These are phyloP conservation scores for Girardinichthys multiradiatus DNA, from an alignment of 2,113 vertebrate genomes.

Conservation along the genomic window DNA sequence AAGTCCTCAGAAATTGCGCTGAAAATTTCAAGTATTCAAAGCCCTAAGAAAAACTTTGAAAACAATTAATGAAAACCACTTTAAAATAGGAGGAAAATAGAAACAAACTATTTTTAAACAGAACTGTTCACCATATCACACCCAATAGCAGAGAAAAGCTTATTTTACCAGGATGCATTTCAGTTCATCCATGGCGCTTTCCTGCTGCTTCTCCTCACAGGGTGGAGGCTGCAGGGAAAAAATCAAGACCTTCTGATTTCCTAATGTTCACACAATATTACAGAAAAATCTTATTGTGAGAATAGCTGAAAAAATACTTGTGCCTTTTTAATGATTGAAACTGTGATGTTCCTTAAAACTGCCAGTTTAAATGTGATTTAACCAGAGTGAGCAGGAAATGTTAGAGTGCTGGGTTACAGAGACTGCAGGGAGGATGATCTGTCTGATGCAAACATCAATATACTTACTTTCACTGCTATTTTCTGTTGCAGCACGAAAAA, in stretches of 20 bases:
- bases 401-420: background rate
- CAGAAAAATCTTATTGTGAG: background rate
- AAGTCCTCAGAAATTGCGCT: background rate
- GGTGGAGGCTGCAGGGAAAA: constrained; percentile 45
- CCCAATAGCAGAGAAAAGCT: background rate
- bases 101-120: background rate
- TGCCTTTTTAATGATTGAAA: background rate
- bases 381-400: background rate
- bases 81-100: too few species aligned
- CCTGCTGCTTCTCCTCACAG: constrained; percentile 78
- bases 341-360: background rate
- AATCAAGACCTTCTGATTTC: background rate
- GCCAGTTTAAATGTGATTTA: background rate
- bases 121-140: background rate
- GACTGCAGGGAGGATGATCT: background rate
- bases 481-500: constrained; percentile 60
- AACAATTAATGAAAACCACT: background rate
- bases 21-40: background rate
- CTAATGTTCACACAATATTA: background rate
- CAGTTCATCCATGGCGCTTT: constrained; percentile 86
- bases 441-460: constrained; percentile 32
- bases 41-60: background rate
- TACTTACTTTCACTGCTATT: constrained; percentile 77
- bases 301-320: background rate
- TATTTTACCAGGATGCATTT: constrained; percentile 83